A percentile compares a stretch with the other conserved stretches of the same genome.
Conservation (phyloP, 2,888 invertebrate species). For the Mythimna impura region DNA sequence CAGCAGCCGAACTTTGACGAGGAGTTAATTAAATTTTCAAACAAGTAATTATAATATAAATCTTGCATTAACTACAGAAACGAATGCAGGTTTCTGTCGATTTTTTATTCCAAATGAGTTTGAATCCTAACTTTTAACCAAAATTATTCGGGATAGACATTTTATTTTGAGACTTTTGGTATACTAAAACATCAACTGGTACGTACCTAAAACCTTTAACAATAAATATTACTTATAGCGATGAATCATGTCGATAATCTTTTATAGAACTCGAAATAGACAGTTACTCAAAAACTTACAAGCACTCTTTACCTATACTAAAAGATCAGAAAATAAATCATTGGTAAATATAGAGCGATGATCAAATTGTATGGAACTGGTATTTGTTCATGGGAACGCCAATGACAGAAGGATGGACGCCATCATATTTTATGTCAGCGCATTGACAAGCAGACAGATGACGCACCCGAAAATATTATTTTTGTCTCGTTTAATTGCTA, state of each 20-base stretch:
- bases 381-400: slow-evolving; percentile 60
- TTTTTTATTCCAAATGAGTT: not conserved
- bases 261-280: slow-evolving; percentile 7
- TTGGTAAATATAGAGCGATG: slow-evolving; percentile 70
- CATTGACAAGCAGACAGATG: slow-evolving; percentile 51
- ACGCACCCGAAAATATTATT: slow-evolving; percentile 39
- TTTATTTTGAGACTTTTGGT: too few relatives aligned
- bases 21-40: slow-evolving; percentile 27
- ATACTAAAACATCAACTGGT: too few relatives aligned
- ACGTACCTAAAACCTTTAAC: too few relatives aligned
- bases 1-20: slow-evolving; percentile 12
- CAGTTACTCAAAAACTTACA: slow-evolving; percentile 16
- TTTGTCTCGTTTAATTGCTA: slow-evolving; percentile 47
- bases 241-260: slow-evolving; percentile 12
- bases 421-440: slow-evolving; percentile 46
- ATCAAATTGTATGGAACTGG: slow-evolving; percentile 56
- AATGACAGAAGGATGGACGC: slow-evolving; percentile 33
- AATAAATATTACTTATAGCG: not conserved
- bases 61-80: not conserved
- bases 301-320: slow-evolving; percentile 59
- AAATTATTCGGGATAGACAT: too few relatives aligned
- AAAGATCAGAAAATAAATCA: slow-evolving; percentile 74
- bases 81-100: not conserved
- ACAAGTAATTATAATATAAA: not conserved
- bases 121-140: not conserved